These are phyloP conservation scores for Psittacula derbiana DNA, from an alignment of 2,797 vertebrate species.

Conservation along the genomic window DNA sequence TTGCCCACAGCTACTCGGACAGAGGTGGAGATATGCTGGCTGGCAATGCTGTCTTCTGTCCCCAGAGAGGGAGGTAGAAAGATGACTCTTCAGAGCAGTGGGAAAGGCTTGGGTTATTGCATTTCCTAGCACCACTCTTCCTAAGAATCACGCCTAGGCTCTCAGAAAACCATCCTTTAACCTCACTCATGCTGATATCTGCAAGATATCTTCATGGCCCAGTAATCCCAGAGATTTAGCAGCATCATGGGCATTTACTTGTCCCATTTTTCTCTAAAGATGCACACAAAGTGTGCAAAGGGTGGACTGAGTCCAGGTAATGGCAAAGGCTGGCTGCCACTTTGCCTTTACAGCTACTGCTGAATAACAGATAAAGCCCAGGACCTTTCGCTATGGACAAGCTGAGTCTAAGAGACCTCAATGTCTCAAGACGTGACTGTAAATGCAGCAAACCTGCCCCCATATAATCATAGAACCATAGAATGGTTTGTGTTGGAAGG, in stretches of 20 bases:
- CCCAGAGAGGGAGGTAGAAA: background rate
- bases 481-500: background rate
- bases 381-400: background rate
- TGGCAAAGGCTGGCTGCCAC: background rate
- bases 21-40: background rate
- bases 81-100: background rate
- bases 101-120: background rate
- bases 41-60: background rate
- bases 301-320: background rate
- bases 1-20: rapidly evolving
- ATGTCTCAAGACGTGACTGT: background rate
- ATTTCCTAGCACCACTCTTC: background rate
- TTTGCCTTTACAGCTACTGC: background rate
- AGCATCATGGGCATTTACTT: rapidly evolving
- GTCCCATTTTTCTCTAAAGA: background rate
- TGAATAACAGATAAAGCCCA: background rate
- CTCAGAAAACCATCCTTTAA: background rate
- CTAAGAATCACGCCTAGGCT: background rate
- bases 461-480: background rate
- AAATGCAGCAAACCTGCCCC: background rate
- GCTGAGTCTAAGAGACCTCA: background rate
- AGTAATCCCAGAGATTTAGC: background rate
- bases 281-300: background rate
- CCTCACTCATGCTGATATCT: background rate
- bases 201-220: background rate